phyloP scores from a whole-genome alignment of 2,888 invertebrate species.

The Latrodectus elegans region DNA sequence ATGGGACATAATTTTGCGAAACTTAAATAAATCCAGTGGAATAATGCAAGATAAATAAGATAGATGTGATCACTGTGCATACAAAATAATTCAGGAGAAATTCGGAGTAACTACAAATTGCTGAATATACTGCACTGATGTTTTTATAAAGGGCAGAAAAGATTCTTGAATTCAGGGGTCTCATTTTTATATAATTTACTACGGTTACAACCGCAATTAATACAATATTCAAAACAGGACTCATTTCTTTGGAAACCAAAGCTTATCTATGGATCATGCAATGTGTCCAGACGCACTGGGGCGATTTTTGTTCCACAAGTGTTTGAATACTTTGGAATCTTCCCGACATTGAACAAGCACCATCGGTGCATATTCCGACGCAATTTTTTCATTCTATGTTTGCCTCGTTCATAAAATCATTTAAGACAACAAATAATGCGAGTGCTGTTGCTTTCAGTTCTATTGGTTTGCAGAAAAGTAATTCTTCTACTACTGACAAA shows the following conservation, averaged over 20 bases:
- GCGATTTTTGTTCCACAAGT: constrained; percentile 28
- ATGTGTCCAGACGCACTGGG: constrained; percentile 33
- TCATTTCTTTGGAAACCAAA: constrained; percentile 29
- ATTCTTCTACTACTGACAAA: no score
- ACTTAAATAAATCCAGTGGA: no score
- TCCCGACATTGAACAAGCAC: constrained; percentile 6
- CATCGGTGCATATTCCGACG: constrained; percentile 31
- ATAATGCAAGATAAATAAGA: no score
- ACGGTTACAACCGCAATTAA: constrained; percentile 29
- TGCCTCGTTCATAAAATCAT: constrained; percentile 36
- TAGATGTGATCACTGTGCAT: no score
- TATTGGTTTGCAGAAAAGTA: not conserved
- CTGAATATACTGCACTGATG: no score
- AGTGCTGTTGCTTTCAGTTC: no score
- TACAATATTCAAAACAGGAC: constrained; percentile 34
- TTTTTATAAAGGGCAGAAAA: constrained; percentile 29
- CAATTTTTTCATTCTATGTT: constrained; percentile 20
- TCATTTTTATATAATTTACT: constrained; percentile 45
- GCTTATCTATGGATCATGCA: constrained; percentile 44
- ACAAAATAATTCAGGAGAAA: no score
- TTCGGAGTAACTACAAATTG: no score
- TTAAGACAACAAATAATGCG: no score
- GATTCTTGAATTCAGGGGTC: constrained; percentile 41
- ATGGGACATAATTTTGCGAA: no score
- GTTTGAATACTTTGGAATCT: constrained; percentile 35